Evolutionary conservation across 1,140 invertebrate genomes (phyloP), one percentile per base, ranked within the genome.

Genomic region (Popillia japonica): DNA sequence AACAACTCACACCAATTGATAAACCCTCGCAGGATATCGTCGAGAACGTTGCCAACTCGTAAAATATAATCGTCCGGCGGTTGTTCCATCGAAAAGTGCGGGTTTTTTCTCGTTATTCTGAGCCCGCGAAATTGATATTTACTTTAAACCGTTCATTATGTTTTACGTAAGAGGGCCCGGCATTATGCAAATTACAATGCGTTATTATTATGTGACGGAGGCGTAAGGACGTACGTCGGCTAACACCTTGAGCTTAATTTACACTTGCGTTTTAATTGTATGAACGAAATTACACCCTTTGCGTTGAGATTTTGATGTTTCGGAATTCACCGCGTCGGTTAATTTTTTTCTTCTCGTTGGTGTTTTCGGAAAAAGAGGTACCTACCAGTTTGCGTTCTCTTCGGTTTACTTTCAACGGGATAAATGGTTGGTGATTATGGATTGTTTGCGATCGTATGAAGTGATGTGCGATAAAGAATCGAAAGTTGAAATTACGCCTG

Each of bases 111-210:
- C 22, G 20, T 68, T 68, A 27, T 27, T 68, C 9, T 68, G 22
- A 48, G 10, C 8, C 10, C 61, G 3, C 61, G 27, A 68, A 68
- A 68, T 68, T 68, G 61, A 68, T 68, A 68, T 68, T 68, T 68
- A 68, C 61, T 68, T 68, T 68, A 68, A 68, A 68, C 61, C 61
- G 61, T 68, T 68, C 61, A 68, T 68, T 68, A 68, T 68, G 11
- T 34, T 68, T 68, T 68, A 68, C 61, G 61, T 34, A 68, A 68
- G 61, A 4, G 27, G 27, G 11, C 27, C 61, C 61, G 61, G 22
- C 61, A 68, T 68, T 68, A 68, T 68, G 61, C 61, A 68, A 68
- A 68, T 68, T 68, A 34, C 61, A 27, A 68, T 27, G 61, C 22
- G 61, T 68, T 34, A 68, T 68, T 68, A 68, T 68, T 34, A 27